Conservation (phyloP, 2,113 vertebrate genomes). For the Nymphicus hollandicus region DNA sequence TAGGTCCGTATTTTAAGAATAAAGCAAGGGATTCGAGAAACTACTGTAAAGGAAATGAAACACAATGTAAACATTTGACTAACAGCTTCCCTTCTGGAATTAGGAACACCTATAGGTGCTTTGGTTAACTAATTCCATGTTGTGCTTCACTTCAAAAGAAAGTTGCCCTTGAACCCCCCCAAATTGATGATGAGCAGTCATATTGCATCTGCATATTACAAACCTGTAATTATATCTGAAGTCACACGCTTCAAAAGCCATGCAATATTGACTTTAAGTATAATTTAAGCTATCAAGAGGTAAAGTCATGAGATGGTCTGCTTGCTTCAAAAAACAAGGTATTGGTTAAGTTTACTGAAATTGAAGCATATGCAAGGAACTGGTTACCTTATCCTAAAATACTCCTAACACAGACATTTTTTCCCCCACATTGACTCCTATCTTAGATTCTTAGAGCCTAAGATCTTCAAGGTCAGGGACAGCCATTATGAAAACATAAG, state of each 20-base stretch:
- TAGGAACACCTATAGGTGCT: constrained; percentile 28
- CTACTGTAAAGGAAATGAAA: constrained; percentile 52
- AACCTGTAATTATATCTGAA: background rate
- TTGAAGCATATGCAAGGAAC: background rate
- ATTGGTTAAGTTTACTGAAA: background rate
- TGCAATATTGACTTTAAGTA: background rate
- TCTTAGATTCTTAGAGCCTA: background rate
- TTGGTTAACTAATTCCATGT: constrained; percentile 3
- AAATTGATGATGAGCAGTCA: background rate
- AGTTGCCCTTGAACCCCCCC: constrained; percentile 33
- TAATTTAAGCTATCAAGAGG: constrained; percentile 3
- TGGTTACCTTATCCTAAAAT: background rate
- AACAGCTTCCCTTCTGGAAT: constrained; percentile 49
- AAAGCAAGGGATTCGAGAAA: constrained; percentile 32
- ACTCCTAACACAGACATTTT: background rate
- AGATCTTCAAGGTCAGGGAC: background rate
- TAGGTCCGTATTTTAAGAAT: background rate
- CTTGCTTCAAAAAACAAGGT: background rate
- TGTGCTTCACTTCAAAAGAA: constrained; percentile 43
- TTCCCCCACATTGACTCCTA: background rate
- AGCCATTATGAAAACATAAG: background rate
- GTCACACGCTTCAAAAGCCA: background rate
- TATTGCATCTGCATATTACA: background rate
- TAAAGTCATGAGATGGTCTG: background rate
- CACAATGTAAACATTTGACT: constrained; percentile 51